Evolutionary conservation across 2,888 invertebrate genomes (phyloP), one percentile per base, ranked within the genome.

Genomic region (Leptogaster cylindrica): DNA sequence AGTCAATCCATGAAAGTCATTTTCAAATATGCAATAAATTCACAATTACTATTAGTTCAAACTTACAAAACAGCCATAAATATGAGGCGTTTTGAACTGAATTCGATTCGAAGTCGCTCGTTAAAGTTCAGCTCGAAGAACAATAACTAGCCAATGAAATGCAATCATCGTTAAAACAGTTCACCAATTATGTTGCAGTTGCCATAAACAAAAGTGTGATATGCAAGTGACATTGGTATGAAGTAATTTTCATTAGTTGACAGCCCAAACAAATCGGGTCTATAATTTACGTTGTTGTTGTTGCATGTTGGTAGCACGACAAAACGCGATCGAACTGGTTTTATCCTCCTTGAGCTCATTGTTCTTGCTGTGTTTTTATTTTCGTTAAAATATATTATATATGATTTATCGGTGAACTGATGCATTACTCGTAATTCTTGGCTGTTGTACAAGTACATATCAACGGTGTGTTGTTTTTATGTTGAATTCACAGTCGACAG

Each of bases 401-500:
- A 61, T 61, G 61, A 61, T 61, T 44, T 61, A 61, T 44, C 10
- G 14, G 28, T 10, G n/a, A 27, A 12, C 18, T 44, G 44, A 28
- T 61, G 61, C 44, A 44, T 44, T 61, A 58, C 36, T 58, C 55
- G 39, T n/a, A n/a, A n/a, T n/a, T n/a, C n/a, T n/a, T 36, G 39
- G 10, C 52, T 2, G 36, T n/a, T 2, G 39, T 39, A 23, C 2
- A 23, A 18, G 55, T 27, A 51, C 20, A 8, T 33, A 33, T 39
- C n/a, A n/a, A n/a, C n/a, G n/a, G n/a, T n/a, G n/a, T n/a, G n/a
- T n/a, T n/a, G n/a, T n/a, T n/a, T n/a, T 58, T 20, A 20, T 58
- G 55, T 58, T 58, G n/a, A 58, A 58, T 58, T 58, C 55, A 58
- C 39, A 58, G 39, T 58, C 55, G 55, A 39, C 39, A 41, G n/a